Evolutionary conservation across 1,140 invertebrate species (phyloP).

Genomic region (Achroia grisella): DNA sequence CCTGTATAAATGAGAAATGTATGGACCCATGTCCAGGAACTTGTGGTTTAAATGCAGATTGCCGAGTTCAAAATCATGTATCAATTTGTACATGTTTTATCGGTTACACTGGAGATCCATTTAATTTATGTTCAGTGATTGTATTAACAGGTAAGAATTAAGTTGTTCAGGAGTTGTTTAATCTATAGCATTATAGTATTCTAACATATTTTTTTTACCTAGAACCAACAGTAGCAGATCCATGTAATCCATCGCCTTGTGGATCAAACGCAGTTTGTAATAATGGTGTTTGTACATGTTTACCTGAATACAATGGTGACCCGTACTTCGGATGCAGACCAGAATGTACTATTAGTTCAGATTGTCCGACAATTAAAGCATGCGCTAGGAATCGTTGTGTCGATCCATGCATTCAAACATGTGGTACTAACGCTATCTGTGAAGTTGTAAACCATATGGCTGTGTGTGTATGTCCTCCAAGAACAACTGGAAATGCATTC

Average conservation of each 20-base stretch:
- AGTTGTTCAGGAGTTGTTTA: no score
- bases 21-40: slow-evolving; percentile 84
- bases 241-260: slow-evolving; percentile 77
- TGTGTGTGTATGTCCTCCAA: slow-evolving; percentile 80
- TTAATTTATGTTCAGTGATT: slow-evolving; percentile 72
- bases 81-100: slow-evolving; percentile 81
- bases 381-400: slow-evolving; percentile 82
- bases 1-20: slow-evolving; percentile 84
- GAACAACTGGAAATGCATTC: slow-evolving; percentile 82
- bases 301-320: slow-evolving; percentile 82
- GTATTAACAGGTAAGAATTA: slow-evolving; percentile 55
- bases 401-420: slow-evolving; percentile 81
- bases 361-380: slow-evolving; percentile 81
- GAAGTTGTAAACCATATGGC: slow-evolving; percentile 84
- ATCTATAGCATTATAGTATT: no score
- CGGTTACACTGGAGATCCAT: slow-evolving; percentile 83
- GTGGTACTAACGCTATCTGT: slow-evolving; percentile 83
- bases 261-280: slow-evolving; percentile 85
- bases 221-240: slow-evolving; percentile 66
- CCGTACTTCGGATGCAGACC: slow-evolving; percentile 79
- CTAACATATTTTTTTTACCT: slow-evolving; percentile 17
- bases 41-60: slow-evolving; percentile 84
- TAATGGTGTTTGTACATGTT: slow-evolving; percentile 85
- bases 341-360: slow-evolving; percentile 82
- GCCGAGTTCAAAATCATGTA: slow-evolving; percentile 82